Evolutionary conservation across 2,888 invertebrate species (phyloP).

Genomic region (Cerceris ruficornis): DNA sequence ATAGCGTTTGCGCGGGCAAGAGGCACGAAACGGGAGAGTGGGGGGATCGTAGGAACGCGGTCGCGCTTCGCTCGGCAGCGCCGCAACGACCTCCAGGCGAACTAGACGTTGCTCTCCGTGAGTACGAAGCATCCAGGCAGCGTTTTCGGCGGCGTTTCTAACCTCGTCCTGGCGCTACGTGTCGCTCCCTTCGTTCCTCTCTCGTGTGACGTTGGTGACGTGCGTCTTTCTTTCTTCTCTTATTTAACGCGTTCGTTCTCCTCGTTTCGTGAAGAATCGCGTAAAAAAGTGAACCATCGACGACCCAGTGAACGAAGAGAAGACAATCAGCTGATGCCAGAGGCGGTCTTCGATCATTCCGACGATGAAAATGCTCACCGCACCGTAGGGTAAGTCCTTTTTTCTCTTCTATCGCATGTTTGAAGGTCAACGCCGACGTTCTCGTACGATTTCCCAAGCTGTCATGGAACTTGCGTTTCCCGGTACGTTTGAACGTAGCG

Average conservation of each 20-base stretch:
- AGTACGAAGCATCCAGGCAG: slow-evolving; percentile 46
- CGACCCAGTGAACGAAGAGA: slow-evolving; percentile 7
- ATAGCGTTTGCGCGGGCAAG: slow-evolving; percentile 57
- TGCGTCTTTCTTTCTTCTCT: slow-evolving; percentile 30
- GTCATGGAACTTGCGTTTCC: not conserved
- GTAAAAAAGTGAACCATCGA: slow-evolving; percentile 17
- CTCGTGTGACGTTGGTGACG: slow-evolving; percentile 48
- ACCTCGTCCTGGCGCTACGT: slow-evolving; percentile 60
- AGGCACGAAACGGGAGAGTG: slow-evolving; percentile 48
- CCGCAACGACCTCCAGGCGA: slow-evolving; percentile 71
- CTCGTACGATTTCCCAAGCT: not conserved
- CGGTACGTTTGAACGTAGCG: slow-evolving; percentile 21
- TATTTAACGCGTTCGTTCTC: slow-evolving; percentile 31
- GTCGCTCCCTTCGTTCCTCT: slow-evolving; percentile 41
- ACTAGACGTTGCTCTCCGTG: slow-evolving; percentile 57
- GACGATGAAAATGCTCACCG: slow-evolving; percentile 4
- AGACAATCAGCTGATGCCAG: slow-evolving; percentile 15
- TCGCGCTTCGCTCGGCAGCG: slow-evolving; percentile 72
- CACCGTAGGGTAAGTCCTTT: slow-evolving; percentile 24
- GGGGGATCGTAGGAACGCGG: slow-evolving; percentile 61
- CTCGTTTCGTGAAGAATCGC: slow-evolving; percentile 28
- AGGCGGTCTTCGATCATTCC: not conserved
- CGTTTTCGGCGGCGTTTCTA: slow-evolving; percentile 61
- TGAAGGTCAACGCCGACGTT: not conserved
- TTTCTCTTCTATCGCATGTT: not conserved